Conservation (phyloP, 2,797 vertebrate species). For the Danio choprae region DNA sequence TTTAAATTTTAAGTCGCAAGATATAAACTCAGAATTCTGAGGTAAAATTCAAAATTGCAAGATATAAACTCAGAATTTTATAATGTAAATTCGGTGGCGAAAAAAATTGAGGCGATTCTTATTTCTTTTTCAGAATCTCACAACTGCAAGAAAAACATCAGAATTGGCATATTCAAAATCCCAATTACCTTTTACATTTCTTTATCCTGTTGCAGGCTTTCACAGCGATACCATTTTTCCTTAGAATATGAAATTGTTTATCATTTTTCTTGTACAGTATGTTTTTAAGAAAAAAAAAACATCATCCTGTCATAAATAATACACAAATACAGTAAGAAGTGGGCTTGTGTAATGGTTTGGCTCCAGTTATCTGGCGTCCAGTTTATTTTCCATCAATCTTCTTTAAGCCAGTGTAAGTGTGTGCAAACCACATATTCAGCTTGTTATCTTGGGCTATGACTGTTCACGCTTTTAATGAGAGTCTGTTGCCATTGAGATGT, state of each 20-base stretch:
- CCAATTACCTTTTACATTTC: too few species aligned
- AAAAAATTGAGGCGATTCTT: too few species aligned
- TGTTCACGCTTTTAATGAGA: neutral
- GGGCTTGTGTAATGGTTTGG: constrained; percentile 1
- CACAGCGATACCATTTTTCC: constrained; percentile 20
- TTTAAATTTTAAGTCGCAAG: too few species aligned
- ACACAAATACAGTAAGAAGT: neutral
- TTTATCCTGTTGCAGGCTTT: neutral
- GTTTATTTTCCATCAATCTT: neutral
- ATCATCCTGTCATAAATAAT: neutral
- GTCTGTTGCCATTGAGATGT: neutral
- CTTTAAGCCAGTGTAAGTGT: neutral
- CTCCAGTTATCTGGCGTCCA: neutral
- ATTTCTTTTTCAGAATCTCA: too few species aligned
- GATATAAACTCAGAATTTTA: too few species aligned
- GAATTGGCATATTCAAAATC: too few species aligned
- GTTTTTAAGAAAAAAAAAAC: neutral
- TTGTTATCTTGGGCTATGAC: neutral
- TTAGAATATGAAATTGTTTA: constrained; percentile 14
- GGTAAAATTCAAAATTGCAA: too few species aligned
- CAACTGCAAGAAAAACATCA: too few species aligned
- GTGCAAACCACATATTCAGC: neutral
- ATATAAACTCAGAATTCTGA: too few species aligned
- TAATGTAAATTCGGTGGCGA: too few species aligned
- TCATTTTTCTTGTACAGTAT: constrained; percentile 1